Evolutionary conservation across 2,113 vertebrate species (phyloP).

Genomic region (Coturnix japonica): DNA sequence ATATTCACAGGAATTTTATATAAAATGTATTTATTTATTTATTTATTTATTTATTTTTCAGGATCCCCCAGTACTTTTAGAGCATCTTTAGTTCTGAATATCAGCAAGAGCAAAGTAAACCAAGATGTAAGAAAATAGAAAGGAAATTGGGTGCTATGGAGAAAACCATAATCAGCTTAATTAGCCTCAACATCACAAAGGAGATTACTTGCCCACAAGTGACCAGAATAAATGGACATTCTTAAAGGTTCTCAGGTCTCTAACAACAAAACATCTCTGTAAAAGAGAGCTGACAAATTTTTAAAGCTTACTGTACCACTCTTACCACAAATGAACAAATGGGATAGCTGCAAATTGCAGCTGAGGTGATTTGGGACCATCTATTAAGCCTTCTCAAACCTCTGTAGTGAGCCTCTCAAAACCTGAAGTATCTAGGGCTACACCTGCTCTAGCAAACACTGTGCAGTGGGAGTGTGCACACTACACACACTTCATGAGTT

Average conservation of each 20-base stretch:
- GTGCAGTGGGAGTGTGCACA: background rate
- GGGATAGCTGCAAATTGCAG: background rate
- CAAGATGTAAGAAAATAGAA: background rate
- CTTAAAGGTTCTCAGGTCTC: background rate
- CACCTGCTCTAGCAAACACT: background rate
- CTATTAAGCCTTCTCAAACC: background rate
- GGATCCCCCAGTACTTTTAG: background rate
- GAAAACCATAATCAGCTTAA: background rate
- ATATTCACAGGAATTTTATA: background rate
- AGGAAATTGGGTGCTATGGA: background rate
- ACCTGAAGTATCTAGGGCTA: background rate
- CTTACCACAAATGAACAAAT: background rate
- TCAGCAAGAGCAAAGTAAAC: conserved; percentile 14
- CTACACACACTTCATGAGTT: background rate
- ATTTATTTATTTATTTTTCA: background rate
- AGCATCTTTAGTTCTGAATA: background rate
- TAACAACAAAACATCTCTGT: background rate
- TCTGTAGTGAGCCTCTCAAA: background rate
- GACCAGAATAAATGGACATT: conserved; percentile 1
- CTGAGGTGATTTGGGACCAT: background rate
- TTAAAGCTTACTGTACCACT: background rate
- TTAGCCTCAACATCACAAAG: background rate
- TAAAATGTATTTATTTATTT: background rate
- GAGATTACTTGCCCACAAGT: background rate
- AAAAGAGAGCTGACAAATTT: background rate